These are phyloP conservation scores for Rhynchophorus ferrugineus DNA, from an alignment of 1,140 invertebrate genomes.

Conservation along the genomic window DNA sequence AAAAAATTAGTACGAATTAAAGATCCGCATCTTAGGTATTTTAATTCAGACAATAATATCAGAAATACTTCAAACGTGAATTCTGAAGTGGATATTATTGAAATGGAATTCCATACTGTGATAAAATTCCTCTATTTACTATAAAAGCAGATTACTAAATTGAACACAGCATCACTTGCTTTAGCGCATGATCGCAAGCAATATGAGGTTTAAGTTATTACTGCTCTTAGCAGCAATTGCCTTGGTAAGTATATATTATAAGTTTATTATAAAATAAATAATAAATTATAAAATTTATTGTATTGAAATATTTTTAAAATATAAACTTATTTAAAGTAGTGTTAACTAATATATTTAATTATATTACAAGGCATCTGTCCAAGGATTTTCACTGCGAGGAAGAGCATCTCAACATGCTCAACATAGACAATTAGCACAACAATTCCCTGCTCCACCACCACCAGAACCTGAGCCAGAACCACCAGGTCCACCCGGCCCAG, in stretches of 20 bases:
- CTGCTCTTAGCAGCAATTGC: background rate
- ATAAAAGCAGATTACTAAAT: background rate
- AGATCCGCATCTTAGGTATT: no score
- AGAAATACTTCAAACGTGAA: no score
- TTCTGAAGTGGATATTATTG: no score
- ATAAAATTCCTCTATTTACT: background rate
- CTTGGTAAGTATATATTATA: background rate
- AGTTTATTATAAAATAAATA: background rate
- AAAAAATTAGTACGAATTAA: no score
- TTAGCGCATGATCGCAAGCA: background rate
- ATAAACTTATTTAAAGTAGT: no score
- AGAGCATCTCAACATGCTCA: background rate
- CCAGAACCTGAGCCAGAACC: background rate
- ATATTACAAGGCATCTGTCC: background rate
- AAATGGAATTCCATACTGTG: no score
- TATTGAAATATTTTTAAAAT: no score
- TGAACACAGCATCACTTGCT: background rate
- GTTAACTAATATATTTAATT: no score
- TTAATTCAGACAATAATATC: no score
- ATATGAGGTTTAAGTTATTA: background rate
- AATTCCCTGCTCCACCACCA: background rate
- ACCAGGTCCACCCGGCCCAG: background rate
- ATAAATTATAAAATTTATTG: no score
- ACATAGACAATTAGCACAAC: background rate
- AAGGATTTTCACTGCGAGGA: background rate